phyloP scores from a whole-genome alignment of 2,797 vertebrate species.

The Esox lucius region DNA sequence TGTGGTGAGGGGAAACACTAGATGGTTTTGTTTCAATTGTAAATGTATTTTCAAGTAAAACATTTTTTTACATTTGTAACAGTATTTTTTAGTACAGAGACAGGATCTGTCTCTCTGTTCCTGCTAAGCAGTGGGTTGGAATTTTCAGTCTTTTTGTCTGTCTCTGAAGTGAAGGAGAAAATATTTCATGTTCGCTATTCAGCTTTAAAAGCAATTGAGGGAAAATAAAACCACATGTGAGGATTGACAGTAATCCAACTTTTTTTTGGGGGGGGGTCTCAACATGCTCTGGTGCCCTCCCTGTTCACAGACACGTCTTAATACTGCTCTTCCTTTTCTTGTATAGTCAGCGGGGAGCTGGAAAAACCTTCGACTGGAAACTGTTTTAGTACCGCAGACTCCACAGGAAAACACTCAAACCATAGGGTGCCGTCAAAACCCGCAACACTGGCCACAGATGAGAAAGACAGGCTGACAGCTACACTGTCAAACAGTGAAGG shows the following conservation, averaged over 20 bases:
- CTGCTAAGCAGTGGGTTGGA: conserved; percentile 7
- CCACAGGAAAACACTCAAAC: conserved; percentile 59
- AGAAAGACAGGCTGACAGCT: conserved; percentile 9
- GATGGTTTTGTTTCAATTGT: background rate
- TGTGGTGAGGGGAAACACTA: no score
- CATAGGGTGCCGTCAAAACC: conserved; percentile 36
- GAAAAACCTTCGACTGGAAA: conserved; percentile 41
- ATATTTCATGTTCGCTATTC: conserved; percentile 34
- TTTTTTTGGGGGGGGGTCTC: conserved; percentile 4
- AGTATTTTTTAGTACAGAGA: background rate
- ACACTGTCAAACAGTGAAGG: conserved; percentile 20
- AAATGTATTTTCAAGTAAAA: background rate
- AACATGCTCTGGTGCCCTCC: conserved; percentile 1
- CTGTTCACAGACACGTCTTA: conserved; percentile 20
- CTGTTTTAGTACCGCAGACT: conserved; percentile 52
- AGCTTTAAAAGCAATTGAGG: conserved; percentile 28
- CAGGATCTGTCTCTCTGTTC: conserved; percentile 9
- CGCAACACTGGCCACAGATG: conserved; percentile 23
- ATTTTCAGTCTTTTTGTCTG: conserved; percentile 7
- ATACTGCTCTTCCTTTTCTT: conserved; percentile 39
- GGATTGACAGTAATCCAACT: conserved; percentile 25
- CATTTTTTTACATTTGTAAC: background rate
- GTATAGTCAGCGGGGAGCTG: conserved; percentile 35
- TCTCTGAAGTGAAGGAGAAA: conserved; percentile 22
- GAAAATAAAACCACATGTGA: conserved; percentile 50